Conservation (phyloP, 2,113 vertebrate genomes). For the Montifringilla adamsi region DNA sequence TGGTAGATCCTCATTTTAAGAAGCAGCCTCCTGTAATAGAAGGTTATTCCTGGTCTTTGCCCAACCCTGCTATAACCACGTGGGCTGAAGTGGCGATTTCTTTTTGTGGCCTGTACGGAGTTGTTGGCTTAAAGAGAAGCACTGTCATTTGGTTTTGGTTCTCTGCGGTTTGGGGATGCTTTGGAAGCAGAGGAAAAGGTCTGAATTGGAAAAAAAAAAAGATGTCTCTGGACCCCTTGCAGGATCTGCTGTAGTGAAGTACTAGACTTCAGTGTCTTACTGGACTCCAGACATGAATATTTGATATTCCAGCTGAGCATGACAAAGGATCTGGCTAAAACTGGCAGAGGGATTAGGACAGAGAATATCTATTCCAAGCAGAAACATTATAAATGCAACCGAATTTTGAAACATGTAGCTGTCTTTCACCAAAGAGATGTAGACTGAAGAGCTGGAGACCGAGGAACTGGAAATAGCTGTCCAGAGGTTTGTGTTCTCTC, state of each 20-base stretch:
- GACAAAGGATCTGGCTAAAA: constrained; percentile 9
- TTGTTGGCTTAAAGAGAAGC: neutral
- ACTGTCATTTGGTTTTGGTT: accelerated
- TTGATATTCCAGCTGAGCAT: neutral
- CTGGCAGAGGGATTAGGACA: neutral
- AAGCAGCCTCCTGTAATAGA: neutral
- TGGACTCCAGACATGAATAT: neutral
- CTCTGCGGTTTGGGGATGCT: neutral
- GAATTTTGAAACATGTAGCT: neutral
- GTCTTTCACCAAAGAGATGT: neutral
- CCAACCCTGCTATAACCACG: accelerated
- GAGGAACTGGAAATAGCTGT: neutral
- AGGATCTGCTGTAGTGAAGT: neutral
- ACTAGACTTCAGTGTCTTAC: neutral
- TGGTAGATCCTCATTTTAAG: neutral
- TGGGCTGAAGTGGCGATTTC: neutral
- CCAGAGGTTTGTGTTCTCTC: neutral
- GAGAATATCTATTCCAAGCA: neutral
- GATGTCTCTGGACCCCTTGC: accelerated
- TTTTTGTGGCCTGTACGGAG: neutral
- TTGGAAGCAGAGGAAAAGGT: neutral
- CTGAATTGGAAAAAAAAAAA: neutral
- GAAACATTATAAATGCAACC: too few relatives aligned
- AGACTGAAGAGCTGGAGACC: neutral
- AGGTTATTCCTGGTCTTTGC: neutral